Evolutionary conservation across 2,113 vertebrate species (phyloP), one percentile per base, ranked within the genome.

Genomic region (Lamprologus sp.): DNA sequence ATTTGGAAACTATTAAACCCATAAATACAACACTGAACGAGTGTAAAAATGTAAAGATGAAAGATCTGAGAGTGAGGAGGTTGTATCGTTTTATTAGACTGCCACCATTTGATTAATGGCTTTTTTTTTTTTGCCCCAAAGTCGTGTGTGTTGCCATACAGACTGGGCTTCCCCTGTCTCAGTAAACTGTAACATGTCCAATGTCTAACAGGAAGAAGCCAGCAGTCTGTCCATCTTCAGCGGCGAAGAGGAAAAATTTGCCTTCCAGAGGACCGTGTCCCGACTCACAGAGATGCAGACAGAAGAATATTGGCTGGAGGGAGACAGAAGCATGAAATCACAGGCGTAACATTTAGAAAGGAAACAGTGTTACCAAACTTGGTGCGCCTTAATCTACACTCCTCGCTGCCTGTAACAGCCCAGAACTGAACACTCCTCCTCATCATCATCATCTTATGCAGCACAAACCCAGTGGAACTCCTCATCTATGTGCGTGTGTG

Each of bases 221-320:
- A 96, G 96, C 95, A 96, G 90, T 80, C 96, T 99, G 87, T 97
- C 98, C 85, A 97, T 99, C 94, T 99, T 99, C 92, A 99, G 97
- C 0, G 99, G 99, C 49, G 98, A 99, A 84, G 98, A 99, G 93
- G 99, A 99, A 83, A 65, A 95, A 84, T 99, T 99, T 91, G 98
- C 98, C 54, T 99, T 98, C 96, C 98, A 99, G 87, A 97, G 99
- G 68, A 99, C 98, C 0, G 17, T 98, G 31, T 99, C 99, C 17
- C 97, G 98, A 2, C 98, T 99, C 68, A 99, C 97, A 1, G 98
- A 99, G 96, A 99, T 99, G 98, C 99, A 99, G 87, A 98, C 98
- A 1, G 98, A 98, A 31, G 97, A 98, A 79, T 99, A 99, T 89
- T 99, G 99, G 99, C 86, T 96, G 7, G 97, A 97, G 83, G 98